A percentile compares a stretch with the other conserved stretches of the same genome.
Conservation (phyloP, 2,888 invertebrate genomes). For the Phytoseiulus persimilis region DNA sequence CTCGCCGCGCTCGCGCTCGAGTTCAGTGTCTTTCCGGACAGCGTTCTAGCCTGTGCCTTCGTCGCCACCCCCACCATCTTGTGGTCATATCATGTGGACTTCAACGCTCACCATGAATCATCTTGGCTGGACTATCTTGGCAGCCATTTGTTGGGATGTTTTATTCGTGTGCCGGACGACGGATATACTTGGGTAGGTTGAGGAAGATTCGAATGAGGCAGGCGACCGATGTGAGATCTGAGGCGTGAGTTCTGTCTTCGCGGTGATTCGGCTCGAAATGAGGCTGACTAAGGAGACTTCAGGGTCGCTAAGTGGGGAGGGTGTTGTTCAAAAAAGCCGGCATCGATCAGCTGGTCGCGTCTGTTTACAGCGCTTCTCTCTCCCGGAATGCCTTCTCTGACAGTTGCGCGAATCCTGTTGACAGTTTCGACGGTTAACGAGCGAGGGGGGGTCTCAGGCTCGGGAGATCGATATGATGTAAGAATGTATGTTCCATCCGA, state of each 20-base stretch:
- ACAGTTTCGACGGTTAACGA: no score
- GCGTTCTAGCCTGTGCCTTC: neutral
- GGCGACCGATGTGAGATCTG: no score
- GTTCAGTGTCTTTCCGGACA: neutral
- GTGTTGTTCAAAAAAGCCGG: neutral
- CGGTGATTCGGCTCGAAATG: no score
- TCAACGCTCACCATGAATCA: neutral
- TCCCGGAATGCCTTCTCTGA: neutral
- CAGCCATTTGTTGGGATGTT: constrained; percentile 28
- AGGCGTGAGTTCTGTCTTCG: no score
- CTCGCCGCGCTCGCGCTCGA: neutral
- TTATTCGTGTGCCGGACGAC: neutral
- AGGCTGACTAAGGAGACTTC: no score
- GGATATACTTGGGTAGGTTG: neutral
- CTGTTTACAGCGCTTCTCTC: neutral
- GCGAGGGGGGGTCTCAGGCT: no score
- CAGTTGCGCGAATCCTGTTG: no score
- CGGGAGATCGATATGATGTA: no score
- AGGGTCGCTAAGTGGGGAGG: no score
- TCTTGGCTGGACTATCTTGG: neutral
- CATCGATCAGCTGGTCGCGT: neutral
- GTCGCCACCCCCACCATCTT: neutral
- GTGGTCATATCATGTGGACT: neutral
- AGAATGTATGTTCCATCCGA: no score
- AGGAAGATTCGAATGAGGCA: neutral